Evolutionary conservation across 2,113 vertebrate genomes (phyloP).

Genomic region (Periophthalmodon schlosseri): DNA sequence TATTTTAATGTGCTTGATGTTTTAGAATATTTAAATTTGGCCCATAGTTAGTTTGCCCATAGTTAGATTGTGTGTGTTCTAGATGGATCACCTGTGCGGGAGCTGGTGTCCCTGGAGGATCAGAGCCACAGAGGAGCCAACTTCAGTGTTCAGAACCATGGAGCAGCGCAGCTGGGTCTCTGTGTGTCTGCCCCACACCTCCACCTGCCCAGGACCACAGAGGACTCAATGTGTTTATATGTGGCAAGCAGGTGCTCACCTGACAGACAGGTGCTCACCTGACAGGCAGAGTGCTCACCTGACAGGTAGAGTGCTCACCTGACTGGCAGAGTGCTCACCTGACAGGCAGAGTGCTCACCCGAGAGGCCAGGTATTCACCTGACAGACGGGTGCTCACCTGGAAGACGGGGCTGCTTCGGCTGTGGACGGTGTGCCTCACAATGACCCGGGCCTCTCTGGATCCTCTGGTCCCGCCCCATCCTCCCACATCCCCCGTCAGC

Average conservation of each 20-base stretch:
- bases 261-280: no score
- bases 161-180: conserved; percentile 75
- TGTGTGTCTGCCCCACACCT: conserved; percentile 72
- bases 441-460: conserved; percentile 65
- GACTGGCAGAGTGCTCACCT: not conserved
- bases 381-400: conserved; percentile 50
- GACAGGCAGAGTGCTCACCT: no score
- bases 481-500: conserved; percentile 50
- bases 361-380: no score
- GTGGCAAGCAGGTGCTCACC: not conserved
- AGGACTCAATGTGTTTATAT: not conserved
- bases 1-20: no score
- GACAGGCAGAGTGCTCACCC: no score
- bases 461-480: conserved; percentile 51
- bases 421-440: conserved; percentile 47
- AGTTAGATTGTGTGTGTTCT: no score
- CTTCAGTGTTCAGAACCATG: conserved; percentile 75
- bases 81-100: conserved; percentile 69
- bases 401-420: conserved; percentile 42
- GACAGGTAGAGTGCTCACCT: no score
- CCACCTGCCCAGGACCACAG: conserved; percentile 48
- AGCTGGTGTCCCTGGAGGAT: conserved; percentile 72
- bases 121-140: conserved; percentile 71
- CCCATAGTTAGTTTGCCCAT: no score
- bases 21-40: no score